Evolutionary conservation across 2,113 vertebrate species (phyloP).

Genomic region (Charadrius vociferus): DNA sequence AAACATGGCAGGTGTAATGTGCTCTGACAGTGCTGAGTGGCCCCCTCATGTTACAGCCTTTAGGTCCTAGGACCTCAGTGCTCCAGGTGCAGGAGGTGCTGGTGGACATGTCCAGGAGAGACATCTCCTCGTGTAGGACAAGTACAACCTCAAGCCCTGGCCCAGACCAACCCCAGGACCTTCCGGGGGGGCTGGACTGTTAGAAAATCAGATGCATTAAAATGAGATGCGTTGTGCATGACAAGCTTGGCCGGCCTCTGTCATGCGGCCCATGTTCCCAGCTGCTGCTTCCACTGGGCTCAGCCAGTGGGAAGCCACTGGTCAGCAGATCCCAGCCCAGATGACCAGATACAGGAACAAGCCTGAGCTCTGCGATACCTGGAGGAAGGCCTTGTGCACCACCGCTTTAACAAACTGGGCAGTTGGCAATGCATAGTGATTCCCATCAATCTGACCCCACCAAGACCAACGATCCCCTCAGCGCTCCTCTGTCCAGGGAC

Average conservation of each 20-base stretch:
- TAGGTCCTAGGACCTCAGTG: not conserved
- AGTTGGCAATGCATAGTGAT: not conserved
- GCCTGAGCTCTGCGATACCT: not conserved
- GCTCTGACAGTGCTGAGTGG: rapidly evolving
- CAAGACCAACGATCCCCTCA: not conserved
- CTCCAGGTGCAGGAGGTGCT: not conserved
- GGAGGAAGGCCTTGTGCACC: not conserved
- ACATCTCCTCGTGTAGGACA: not conserved
- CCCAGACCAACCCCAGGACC: not conserved
- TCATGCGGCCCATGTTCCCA: not conserved
- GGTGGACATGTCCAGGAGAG: not conserved
- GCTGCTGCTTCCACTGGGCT: not conserved
- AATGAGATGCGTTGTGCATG: not conserved
- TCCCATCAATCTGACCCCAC: not conserved
- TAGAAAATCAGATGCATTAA: not conserved
- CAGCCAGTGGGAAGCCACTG: not conserved
- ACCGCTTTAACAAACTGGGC: not conserved
- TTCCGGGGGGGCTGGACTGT: not conserved
- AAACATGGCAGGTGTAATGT: not conserved
- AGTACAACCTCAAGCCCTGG: not conserved
- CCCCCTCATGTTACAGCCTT: not conserved
- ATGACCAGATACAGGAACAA: not conserved
- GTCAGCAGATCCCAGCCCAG: not conserved
- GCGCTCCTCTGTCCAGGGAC: rapidly evolving
- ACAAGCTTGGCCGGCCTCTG: not conserved